Percentiles rank a stretch among this genome's conserved stretches.
Evolutionary conservation across 2,113 vertebrate genomes (phyloP).

Genomic region (Callaeas wilsoni): DNA sequence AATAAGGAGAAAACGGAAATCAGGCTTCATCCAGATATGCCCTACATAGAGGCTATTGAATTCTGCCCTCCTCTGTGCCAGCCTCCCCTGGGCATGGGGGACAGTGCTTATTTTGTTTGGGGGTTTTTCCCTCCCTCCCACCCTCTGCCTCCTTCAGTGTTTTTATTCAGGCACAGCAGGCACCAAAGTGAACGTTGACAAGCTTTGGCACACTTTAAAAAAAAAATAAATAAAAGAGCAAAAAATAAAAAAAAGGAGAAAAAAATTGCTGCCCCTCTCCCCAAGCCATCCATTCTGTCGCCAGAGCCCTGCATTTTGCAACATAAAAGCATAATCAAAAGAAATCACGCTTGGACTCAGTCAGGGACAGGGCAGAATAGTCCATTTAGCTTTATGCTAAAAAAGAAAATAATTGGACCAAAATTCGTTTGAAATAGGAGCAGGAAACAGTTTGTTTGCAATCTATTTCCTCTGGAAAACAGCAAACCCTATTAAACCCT

Average conservation of each 20-base stretch:
- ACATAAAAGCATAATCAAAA: constrained; percentile 79
- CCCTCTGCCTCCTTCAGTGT: constrained; percentile 34
- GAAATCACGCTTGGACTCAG: constrained; percentile 73
- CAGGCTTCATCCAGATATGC: background rate
- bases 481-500: constrained; percentile 70
- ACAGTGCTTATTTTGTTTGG: constrained; percentile 65
- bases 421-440: constrained; percentile 77
- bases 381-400: constrained; percentile 78
- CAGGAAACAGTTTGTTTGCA: constrained; percentile 77
- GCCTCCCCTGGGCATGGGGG: constrained; percentile 27
- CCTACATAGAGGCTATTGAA: constrained; percentile 7
- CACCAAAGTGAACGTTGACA: constrained; percentile 54
- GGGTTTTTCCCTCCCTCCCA: background rate
- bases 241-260: background rate
- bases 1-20: constrained; percentile 4
- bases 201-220: constrained; percentile 64
- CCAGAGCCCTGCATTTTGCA: constrained; percentile 57
- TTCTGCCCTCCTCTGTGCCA: constrained; percentile 39
- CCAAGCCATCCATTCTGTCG: constrained; percentile 70
- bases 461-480: constrained; percentile 73
- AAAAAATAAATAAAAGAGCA: background rate
- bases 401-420: constrained; percentile 77
- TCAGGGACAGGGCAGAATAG: constrained; percentile 72
- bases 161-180: constrained; percentile 71
- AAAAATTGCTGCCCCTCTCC: constrained; percentile 71